Conservation (phyloP, 2,888 invertebrate species). For the Polylopha cassiicola region DNA sequence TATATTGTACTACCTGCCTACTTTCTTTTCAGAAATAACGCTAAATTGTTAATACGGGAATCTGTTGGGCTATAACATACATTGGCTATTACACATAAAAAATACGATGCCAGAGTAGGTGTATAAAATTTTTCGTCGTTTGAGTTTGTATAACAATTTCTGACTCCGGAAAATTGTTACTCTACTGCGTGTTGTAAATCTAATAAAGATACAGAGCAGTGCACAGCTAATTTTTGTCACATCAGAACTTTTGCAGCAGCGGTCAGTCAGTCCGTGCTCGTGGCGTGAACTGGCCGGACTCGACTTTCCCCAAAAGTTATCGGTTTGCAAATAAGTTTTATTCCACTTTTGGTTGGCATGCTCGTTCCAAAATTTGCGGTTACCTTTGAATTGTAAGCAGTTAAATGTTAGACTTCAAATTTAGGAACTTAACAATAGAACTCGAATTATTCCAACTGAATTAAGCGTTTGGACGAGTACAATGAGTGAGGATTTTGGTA, state of each 20-base stretch:
- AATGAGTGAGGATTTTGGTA: conserved; percentile 64
- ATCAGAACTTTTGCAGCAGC: conserved; percentile 47
- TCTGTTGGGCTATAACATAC: too few species aligned
- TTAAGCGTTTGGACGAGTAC: conserved; percentile 67
- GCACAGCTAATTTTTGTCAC: conserved; percentile 42
- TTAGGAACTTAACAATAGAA: conserved; percentile 73
- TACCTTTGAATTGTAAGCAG: conserved; percentile 76
- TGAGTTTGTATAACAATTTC: too few species aligned
- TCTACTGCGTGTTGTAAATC: too few species aligned
- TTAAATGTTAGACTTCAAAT: conserved; percentile 72
- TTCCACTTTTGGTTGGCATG: conserved; percentile 64
- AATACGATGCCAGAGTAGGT: too few species aligned
- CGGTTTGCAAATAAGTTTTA: conserved; percentile 71
- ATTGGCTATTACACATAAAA: too few species aligned
- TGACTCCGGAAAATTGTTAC: too few species aligned
- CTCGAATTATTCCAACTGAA: conserved; percentile 72
- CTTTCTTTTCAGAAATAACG: too few species aligned
- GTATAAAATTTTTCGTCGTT: too few species aligned
- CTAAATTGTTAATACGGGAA: too few species aligned
- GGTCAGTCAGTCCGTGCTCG: conserved; percentile 42
- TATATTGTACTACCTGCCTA: too few species aligned
- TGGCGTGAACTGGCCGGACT: conserved; percentile 57
- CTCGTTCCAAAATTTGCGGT: conserved; percentile 72
- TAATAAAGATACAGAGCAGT: not conserved
- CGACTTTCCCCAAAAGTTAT: conserved; percentile 62